A percentile compares a stretch with the other conserved stretches of the same genome.
These are phyloP conservation scores for Chrosomus eos DNA, from an alignment of 2,797 vertebrate genomes.

Conservation along the genomic window DNA sequence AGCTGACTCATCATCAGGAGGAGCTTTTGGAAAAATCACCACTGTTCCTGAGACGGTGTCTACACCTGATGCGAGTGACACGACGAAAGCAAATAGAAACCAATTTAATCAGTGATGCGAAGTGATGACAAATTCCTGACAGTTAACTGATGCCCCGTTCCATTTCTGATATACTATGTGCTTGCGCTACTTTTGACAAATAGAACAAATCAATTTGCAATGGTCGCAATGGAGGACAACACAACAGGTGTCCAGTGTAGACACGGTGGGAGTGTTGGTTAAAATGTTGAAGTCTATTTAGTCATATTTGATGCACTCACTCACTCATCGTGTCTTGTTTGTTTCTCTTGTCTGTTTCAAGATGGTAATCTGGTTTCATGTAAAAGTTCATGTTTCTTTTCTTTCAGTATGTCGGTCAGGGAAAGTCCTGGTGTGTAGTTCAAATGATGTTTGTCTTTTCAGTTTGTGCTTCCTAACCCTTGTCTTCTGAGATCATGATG, in stretches of 20 bases:
- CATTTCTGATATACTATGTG: neutral
- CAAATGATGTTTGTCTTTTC: slow-evolving; percentile 71
- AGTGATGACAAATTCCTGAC: neutral
- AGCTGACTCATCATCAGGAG: slow-evolving; percentile 31
- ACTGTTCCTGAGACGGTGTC: slow-evolving; percentile 27
- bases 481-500: slow-evolving; percentile 72
- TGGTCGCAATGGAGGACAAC: neutral
- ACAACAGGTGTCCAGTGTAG: neutral
- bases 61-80: neutral
- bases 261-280: slow-evolving; percentile 38
- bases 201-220: neutral
- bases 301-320: slow-evolving; percentile 67
- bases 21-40: neutral
- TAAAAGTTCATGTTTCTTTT: slow-evolving; percentile 63
- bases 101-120: neutral
- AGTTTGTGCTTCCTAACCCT: slow-evolving; percentile 78
- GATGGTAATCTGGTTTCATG: slow-evolving; percentile 65
- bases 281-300: slow-evolving; percentile 65
- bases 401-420: slow-evolving; percentile 65
- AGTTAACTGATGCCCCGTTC: neutral
- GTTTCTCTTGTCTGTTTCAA: slow-evolving; percentile 54
- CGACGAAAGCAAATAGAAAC: neutral
- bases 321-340: slow-evolving; percentile 67
- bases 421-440: slow-evolving; percentile 75
- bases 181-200: neutral